Conservation (phyloP, 2,888 invertebrate species). For the Metallyticus violacea region DNA sequence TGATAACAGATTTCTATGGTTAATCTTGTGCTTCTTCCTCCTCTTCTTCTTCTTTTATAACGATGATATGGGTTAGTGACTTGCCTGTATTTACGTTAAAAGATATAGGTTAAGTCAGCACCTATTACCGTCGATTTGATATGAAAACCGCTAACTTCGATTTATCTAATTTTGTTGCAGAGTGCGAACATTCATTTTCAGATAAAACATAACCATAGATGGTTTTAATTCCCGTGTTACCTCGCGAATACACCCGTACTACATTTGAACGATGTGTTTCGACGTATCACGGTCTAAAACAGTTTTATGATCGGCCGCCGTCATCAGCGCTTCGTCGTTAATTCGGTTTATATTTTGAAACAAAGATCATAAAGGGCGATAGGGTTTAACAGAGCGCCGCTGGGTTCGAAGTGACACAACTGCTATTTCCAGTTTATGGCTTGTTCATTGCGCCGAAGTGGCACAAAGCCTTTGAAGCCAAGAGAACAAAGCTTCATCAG, state of each 20-base stretch:
- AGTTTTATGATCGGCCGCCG: background rate
- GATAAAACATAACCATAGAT: too few relatives aligned
- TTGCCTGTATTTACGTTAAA: too few relatives aligned
- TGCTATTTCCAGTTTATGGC: background rate
- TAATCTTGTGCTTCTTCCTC: too few relatives aligned
- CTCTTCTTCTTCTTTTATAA: too few relatives aligned
- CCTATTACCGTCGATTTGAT: too few relatives aligned
- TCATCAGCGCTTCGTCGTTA: background rate
- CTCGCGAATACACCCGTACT: background rate
- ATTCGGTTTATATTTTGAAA: background rate
- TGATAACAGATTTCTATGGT: too few relatives aligned
- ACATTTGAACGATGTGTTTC: background rate
- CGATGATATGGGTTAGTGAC: too few relatives aligned
- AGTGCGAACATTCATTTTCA: too few relatives aligned
- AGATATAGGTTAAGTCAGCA: too few relatives aligned
- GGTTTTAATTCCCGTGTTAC: background rate
- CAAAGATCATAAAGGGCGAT: background rate
- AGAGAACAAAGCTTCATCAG: background rate
- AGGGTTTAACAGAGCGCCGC: background rate
- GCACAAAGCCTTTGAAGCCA: background rate
- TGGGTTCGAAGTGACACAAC: background rate
- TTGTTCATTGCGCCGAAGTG: background rate
- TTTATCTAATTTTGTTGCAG: too few relatives aligned
- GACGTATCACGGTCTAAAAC: background rate
- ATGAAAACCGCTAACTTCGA: too few relatives aligned